Evolutionary conservation across 2,888 invertebrate species (phyloP).

Genomic region (Papilio elwesi): DNA sequence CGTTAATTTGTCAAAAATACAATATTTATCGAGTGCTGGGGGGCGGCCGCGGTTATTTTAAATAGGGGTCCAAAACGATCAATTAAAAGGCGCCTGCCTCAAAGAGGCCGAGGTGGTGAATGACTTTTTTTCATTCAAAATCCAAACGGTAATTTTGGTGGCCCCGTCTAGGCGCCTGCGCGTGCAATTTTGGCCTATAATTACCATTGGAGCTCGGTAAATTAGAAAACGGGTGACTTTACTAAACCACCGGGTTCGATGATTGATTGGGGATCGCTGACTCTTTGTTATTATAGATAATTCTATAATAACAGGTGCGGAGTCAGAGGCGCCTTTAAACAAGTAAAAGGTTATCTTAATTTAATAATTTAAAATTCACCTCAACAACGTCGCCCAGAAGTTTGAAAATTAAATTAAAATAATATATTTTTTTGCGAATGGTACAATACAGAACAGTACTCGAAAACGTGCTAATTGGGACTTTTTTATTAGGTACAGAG

Average conservation of each 20-base stretch:
- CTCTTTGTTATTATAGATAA: slow-evolving; percentile 36
- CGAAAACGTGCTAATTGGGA: too few species aligned
- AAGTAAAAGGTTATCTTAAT: slow-evolving; percentile 30
- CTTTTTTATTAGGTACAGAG: too few species aligned
- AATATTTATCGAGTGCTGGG: slow-evolving; percentile 75
- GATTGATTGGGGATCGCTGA: slow-evolving; percentile 37
- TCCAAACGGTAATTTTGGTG: slow-evolving; percentile 48
- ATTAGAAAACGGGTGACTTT: slow-evolving; percentile 31
- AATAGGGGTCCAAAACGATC: slow-evolving; percentile 72
- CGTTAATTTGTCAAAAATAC: slow-evolving; percentile 78
- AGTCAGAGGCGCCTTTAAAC: slow-evolving; percentile 2
- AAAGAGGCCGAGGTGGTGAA: slow-evolving; percentile 57
- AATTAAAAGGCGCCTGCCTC: slow-evolving; percentile 76
- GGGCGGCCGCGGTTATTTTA: slow-evolving; percentile 67
- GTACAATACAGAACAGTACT: too few species aligned
- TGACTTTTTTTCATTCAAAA: slow-evolving; percentile 57
- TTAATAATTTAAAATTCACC: too few species aligned
- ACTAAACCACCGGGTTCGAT: slow-evolving; percentile 27
- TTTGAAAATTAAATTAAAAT: slow-evolving; percentile 14
- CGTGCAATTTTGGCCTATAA: slow-evolving; percentile 47
- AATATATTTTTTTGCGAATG: too few species aligned
- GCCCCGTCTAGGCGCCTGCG: slow-evolving; percentile 47
- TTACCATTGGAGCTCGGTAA: slow-evolving; percentile 48
- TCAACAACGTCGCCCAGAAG: slow-evolving; percentile 20
- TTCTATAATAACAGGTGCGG: slow-evolving; percentile 38